These are phyloP conservation scores for Clarias gariepinus DNA, from an alignment of 2,113 vertebrate genomes.

Conservation along the genomic window DNA sequence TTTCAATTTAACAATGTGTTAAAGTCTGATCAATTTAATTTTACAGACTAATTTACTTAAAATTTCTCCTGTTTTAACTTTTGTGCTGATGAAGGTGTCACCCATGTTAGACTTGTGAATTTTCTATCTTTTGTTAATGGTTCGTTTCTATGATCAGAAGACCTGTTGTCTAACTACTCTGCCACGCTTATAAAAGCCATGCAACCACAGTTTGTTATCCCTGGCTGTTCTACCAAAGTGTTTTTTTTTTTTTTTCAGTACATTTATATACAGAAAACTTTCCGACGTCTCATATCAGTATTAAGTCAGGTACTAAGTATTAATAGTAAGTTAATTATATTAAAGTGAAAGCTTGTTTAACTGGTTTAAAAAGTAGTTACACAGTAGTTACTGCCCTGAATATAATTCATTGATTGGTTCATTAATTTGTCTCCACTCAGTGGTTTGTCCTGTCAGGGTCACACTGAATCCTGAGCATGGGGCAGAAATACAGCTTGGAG, in stretches of 20 bases:
- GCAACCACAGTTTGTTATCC: neutral
- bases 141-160: neutral
- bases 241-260: neutral
- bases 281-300: neutral
- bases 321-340: neutral
- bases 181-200: neutral
- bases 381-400: neutral
- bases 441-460: neutral
- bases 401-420: neutral
- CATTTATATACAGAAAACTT: neutral
- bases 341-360: neutral
- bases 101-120: neutral
- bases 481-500: neutral
- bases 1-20: neutral
- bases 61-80: neutral
- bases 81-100: neutral
- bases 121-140: neutral
- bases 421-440: neutral
- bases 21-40: neutral
- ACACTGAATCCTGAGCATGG: neutral
- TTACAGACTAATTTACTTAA: neutral
- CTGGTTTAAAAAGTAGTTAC: neutral
- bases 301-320: neutral
- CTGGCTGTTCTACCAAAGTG: neutral
- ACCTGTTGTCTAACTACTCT: neutral